Evolutionary conservation across 2,113 vertebrate genomes (phyloP), one percentile per base, ranked within the genome.

Genomic region (Cyanoderma ruficeps): DNA sequence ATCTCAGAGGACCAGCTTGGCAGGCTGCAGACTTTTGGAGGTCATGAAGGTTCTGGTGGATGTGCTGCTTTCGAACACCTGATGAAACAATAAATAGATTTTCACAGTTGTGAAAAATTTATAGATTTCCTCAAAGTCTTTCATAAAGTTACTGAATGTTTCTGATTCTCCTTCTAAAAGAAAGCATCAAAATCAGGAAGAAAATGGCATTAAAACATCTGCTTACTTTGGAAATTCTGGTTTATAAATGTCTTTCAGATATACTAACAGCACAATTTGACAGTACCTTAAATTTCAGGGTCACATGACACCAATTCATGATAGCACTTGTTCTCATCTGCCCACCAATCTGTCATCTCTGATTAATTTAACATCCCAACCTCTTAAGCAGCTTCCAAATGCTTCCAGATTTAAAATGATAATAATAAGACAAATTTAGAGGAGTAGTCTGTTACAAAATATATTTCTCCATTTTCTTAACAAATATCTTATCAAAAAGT

Each of bases 331-430:
- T 69, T 81, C 81, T 95, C 81, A 64, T 87, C 70, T 87, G 41
- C 74, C 77, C 67, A 65, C 74, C 68, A 91, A 91, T 85, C 81
- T 25, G 5, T 64, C 63, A 42, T 65, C 57, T 95, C 42, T 93
- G 69, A 76, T 89, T 92, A 91, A 93, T 89, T 64, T 89, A 93
- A 85, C 46, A 65, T 85, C 50, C 33, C 57, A 72, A 42, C 21
- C 65, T 91, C 84, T 91, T 79, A 87, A 61, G 42, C 31, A 83
- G 42, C 18, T 87, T 93, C 47, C 27, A 91, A 79, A 69, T 77
- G 28, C 53, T 68, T 91, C 37, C 46, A 94, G n/a, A 85, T 93
- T 94, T 84, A 87, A 96, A 87, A 79, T 74, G 0, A 50, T 64
- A 76, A 72, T 83, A 86, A 82, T 47, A 87, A 74, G 65, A 68